Evolutionary conservation across 2,113 vertebrate species (phyloP).

Genomic region (Deroptyus accipitrinus): DNA sequence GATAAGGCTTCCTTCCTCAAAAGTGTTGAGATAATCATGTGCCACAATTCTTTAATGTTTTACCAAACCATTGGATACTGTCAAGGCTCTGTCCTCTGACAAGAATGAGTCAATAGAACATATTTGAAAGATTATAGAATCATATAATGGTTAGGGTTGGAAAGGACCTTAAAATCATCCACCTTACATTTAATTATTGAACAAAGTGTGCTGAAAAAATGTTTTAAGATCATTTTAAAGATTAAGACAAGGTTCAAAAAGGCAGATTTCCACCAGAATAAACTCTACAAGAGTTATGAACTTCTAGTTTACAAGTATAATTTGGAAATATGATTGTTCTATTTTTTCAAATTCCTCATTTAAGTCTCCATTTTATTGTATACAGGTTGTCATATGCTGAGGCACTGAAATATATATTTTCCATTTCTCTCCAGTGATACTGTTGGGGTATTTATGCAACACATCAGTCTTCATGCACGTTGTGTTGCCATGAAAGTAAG

Average conservation of each 20-base stretch:
- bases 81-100: not conserved
- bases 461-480: not conserved
- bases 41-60: not conserved
- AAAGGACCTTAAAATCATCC: not conserved
- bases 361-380: not conserved
- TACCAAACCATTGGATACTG: not conserved
- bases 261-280: not conserved
- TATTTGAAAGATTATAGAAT: not conserved
- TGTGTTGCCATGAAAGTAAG: not conserved
- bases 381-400: not conserved
- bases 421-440: not conserved
- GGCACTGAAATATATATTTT: not conserved
- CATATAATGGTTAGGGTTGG: not conserved
- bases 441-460: not conserved
- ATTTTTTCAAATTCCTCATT: not conserved
- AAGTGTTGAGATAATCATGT: not conserved
- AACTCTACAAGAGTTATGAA: not conserved
- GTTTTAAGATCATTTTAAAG: not conserved
- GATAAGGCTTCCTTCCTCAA: not conserved
- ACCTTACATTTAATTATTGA: not conserved
- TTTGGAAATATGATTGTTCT: not conserved
- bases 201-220: not conserved
- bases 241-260: not conserved
- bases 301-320: not conserved
- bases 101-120: not conserved